A percentile compares a stretch with the other conserved stretches of the same genome.
phyloP scores from a whole-genome alignment of 2,888 invertebrate species.

The Calameuta filiformis region DNA sequence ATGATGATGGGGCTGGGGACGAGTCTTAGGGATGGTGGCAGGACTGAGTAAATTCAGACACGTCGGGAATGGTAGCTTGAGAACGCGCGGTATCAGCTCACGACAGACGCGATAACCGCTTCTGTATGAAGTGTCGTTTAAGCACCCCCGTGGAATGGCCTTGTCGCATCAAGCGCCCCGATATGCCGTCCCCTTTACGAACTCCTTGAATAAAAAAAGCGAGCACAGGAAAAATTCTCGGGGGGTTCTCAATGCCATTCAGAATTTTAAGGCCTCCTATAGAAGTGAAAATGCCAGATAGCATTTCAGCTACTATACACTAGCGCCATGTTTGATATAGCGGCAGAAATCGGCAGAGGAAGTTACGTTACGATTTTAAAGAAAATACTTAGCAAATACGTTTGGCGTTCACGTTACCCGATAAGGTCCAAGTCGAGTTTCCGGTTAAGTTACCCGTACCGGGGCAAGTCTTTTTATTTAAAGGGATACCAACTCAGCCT shows the following conservation, averaged over 20 bases:
- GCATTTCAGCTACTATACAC: neutral
- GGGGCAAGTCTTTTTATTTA: neutral
- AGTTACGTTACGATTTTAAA: neutral
- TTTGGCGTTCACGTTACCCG: neutral
- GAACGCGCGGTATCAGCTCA: conserved; percentile 40
- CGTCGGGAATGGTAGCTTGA: conserved; percentile 4
- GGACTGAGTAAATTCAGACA: conserved; percentile 15
- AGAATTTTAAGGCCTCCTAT: neutral
- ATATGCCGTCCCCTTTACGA: conserved; percentile 1
- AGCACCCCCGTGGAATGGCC: conserved; percentile 19
- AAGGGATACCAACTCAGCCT: neutral
- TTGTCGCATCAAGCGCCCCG: neutral
- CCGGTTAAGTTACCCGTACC: neutral
- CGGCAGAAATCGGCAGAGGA: neutral
- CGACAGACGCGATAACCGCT: conserved; percentile 52
- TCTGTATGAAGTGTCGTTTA: conserved; percentile 48
- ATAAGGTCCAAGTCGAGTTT: neutral
- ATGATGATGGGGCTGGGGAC: conserved; percentile 34
- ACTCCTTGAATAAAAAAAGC: neutral
- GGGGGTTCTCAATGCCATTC: neutral
- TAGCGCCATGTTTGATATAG: neutral
- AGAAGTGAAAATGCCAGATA: neutral
- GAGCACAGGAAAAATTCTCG: neutral
- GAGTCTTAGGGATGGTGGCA: conserved; percentile 22
- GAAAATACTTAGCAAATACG: neutral